Conservation (phyloP, 2,113 vertebrate species). For the Catharus fuscescens region DNA sequence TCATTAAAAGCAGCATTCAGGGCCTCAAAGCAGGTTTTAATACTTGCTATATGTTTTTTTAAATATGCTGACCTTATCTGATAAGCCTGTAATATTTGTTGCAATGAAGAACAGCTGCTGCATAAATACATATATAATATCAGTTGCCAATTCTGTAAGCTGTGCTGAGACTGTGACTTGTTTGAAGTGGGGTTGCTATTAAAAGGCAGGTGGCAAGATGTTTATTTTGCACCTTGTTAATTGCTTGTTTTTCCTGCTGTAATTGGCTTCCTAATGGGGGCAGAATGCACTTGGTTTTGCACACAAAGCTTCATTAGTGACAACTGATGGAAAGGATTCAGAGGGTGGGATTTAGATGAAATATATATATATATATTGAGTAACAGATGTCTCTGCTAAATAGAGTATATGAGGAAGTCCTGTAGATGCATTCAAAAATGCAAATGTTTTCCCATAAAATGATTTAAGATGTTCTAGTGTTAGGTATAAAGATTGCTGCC, state of each 20-base stretch:
- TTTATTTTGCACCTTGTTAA: conserved; percentile 75
- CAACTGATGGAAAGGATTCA: conserved; percentile 36
- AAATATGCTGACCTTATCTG: conserved; percentile 63
- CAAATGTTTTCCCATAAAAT: neutral
- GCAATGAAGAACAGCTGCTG: conserved; percentile 67
- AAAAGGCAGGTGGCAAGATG: conserved; percentile 69
- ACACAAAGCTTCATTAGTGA: conserved; percentile 51
- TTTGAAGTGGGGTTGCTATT: conserved; percentile 54
- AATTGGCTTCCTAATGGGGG: conserved; percentile 66
- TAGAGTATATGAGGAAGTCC: neutral
- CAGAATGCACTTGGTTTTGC: conserved; percentile 47
- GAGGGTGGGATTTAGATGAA: conserved; percentile 33
- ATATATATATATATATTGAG: neutral
- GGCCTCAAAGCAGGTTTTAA: conserved; percentile 63
- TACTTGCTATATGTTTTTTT: conserved; percentile 53
- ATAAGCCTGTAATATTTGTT: conserved; percentile 67
- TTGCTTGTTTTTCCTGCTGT: conserved; percentile 65
- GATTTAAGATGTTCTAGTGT: neutral
- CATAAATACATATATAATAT: conserved; percentile 63
- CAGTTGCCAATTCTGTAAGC: conserved; percentile 63
- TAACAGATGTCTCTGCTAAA: conserved; percentile 54
- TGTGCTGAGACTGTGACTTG: conserved; percentile 43
- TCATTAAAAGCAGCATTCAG: conserved; percentile 54
- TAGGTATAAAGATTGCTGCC: neutral
- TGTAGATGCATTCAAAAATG: neutral